Percentiles rank a stretch among this genome's conserved stretches.
These are phyloP conservation scores for Erpobdella octoculata DNA, from an alignment of 2,888 invertebrate genomes.

Conservation along the genomic window DNA sequence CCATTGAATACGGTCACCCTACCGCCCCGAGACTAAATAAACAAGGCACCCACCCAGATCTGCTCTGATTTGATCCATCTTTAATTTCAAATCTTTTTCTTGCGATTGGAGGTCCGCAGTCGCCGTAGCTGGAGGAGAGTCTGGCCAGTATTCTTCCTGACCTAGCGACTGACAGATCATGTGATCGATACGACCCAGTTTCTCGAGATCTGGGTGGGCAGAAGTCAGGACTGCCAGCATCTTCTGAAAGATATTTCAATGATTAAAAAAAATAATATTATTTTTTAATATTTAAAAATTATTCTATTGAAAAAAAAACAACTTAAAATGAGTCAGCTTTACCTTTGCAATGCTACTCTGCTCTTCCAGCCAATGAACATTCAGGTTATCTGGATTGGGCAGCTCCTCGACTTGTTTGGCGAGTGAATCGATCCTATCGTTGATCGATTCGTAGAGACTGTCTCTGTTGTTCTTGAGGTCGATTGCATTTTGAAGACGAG, in stretches of 20 bases:
- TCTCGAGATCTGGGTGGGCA: slow-evolving; percentile 11
- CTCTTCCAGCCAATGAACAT: background rate
- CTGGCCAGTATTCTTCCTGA: background rate
- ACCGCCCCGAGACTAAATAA: too few species aligned
- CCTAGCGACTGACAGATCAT: background rate
- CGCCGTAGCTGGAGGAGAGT: slow-evolving; percentile 35
- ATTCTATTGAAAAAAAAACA: too few species aligned
- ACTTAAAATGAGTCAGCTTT: too few species aligned
- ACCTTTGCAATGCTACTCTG: background rate
- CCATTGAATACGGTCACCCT: too few species aligned
- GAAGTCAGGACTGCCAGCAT: background rate
- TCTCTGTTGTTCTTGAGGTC: slow-evolving; percentile 1
- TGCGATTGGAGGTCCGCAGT: slow-evolving; percentile 44
- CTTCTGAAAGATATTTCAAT: background rate
- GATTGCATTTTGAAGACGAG: background rate
- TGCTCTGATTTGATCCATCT: slow-evolving; percentile 72
- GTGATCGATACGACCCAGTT: slow-evolving; percentile 13
- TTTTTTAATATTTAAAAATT: too few species aligned
- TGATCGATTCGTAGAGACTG: background rate
- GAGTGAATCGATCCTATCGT: background rate
- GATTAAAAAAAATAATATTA: too few species aligned
- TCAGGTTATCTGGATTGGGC: background rate
- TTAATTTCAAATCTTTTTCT: slow-evolving; percentile 62
- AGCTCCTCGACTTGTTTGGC: background rate
- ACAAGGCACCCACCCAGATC: too few species aligned